Evolutionary conservation across 1,140 invertebrate species (phyloP).

Genomic region (Drosophila bocki): DNA sequence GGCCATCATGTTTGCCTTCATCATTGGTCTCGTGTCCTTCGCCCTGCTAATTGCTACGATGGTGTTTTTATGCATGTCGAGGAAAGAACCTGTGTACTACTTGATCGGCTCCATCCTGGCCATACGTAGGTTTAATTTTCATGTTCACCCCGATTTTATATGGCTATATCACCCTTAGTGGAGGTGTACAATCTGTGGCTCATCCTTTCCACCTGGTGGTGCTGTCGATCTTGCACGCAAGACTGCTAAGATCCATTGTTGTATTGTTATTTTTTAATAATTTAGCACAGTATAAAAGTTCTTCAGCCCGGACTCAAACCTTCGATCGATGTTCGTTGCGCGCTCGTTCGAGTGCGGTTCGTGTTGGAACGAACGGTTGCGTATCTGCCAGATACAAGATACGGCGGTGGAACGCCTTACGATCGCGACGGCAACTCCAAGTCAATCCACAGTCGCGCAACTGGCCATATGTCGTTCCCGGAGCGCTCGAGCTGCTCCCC

Average conservation of each 20-base stretch:
- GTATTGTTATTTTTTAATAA: background rate
- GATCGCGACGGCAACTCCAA: background rate
- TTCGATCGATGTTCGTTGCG: background rate
- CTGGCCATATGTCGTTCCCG: slow-evolving; percentile 19
- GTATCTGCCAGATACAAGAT: slow-evolving; percentile 7
- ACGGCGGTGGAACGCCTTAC: background rate
- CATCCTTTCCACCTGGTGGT: slow-evolving; percentile 36
- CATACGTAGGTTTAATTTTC: slow-evolving; percentile 4
- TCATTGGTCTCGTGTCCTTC: background rate
- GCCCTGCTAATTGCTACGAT: background rate
- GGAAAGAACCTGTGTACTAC: background rate
- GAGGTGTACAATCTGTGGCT: slow-evolving; percentile 31
- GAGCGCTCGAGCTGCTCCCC: slow-evolving; percentile 28
- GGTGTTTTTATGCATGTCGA: background rate
- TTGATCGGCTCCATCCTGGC: background rate
- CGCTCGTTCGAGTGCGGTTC: background rate
- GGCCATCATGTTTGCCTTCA: slow-evolving; percentile 3
- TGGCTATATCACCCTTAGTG: background rate
- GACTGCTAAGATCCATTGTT: background rate
- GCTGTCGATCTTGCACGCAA: slow-evolving; percentile 17
- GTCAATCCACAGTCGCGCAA: slow-evolving; percentile 5
- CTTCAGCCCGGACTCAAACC: background rate
- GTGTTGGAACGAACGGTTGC: slow-evolving; percentile 8
- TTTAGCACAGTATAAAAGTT: background rate
- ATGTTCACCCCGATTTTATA: background rate